Evolutionary conservation across 2,797 vertebrate species (phyloP), one percentile per base, ranked within the genome.

Genomic region (Danionella dracula): DNA sequence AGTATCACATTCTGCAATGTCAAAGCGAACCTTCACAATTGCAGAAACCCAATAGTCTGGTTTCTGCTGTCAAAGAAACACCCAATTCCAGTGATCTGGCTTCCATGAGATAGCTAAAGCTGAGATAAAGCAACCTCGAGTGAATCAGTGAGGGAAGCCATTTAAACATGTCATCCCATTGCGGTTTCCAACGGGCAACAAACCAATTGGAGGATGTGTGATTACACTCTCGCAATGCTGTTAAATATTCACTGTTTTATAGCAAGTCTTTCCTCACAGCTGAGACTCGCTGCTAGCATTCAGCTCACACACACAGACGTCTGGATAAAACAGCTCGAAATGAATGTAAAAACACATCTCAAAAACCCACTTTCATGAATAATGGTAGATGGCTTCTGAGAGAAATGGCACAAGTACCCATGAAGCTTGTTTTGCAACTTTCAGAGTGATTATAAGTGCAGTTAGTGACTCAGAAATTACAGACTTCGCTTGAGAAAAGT

Each of bases 221-320:
- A 60, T 46, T 42, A 44, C 40, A 12, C 57, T 37, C n/a, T 0
- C 15, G 31, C 19, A 37, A 27, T 60, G 19, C 29, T 60, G 57
- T 48, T 60, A 60, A 60, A 60, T 37, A 60, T 60, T 48, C 57
- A 48, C 42, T 37, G 42, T 60, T 48, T 60, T 60, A 46, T 60
- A 32, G n/a, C 42, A 46, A 60, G 42, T 60, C 57, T 60, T 48
- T 37, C 57, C 57, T 60, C 41, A 12, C 57, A 46, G 31, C 57
- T 60, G 31, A 58, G 40, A 60, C 45, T 60, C 42, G 23, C 57
- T 48, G 9, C 35, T 35, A 11, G 8, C 57, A 23, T 35, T 21
- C 57, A 46, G 42, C n/a, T 35, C 19, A 21, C 27, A 45, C 42
- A 23, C 57, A 27, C 23, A 20, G 29, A 48, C 37, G 23, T 11